Evolutionary conservation across 1,140 invertebrate genomes (phyloP).

Genomic region (Eriocheir sinensis): DNA sequence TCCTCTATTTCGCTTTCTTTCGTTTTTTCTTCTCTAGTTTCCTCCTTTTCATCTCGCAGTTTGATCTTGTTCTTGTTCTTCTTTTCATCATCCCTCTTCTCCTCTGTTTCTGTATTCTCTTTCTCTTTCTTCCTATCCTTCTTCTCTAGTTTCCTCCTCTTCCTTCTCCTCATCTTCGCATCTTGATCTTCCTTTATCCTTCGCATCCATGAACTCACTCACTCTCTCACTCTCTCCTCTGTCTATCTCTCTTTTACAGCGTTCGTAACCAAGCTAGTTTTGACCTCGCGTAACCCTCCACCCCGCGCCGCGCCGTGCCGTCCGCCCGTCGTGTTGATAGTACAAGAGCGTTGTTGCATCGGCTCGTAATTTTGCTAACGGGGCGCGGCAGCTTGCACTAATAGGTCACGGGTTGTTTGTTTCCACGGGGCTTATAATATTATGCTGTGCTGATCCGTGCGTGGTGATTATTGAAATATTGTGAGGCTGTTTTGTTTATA

Average conservation of each 20-base stretch:
- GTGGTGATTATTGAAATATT: no score
- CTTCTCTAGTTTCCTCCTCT: background rate
- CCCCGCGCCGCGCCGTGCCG: background rate
- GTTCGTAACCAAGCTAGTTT: no score
- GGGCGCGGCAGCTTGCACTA: background rate
- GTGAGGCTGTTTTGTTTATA: no score
- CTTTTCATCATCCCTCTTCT: no score
- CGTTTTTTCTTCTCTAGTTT: background rate
- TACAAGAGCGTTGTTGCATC: background rate
- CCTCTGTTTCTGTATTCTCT: no score
- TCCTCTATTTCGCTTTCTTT: no score
- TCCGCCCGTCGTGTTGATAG: background rate
- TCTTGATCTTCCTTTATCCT: no score
- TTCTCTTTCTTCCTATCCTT: background rate
- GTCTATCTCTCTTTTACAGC: background rate
- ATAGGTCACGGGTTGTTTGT: no score
- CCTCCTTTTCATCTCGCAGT: background rate
- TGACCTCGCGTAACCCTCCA: background rate
- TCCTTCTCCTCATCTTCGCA: no score
- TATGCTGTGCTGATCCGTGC: no score
- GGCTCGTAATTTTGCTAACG: background rate
- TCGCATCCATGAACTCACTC: no score
- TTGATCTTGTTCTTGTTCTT: background rate
- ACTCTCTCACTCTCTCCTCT: background rate
- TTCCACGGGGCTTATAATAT: no score